Evolutionary conservation across 2,888 invertebrate species (phyloP).

Genomic region (Adineta ricciae): DNA sequence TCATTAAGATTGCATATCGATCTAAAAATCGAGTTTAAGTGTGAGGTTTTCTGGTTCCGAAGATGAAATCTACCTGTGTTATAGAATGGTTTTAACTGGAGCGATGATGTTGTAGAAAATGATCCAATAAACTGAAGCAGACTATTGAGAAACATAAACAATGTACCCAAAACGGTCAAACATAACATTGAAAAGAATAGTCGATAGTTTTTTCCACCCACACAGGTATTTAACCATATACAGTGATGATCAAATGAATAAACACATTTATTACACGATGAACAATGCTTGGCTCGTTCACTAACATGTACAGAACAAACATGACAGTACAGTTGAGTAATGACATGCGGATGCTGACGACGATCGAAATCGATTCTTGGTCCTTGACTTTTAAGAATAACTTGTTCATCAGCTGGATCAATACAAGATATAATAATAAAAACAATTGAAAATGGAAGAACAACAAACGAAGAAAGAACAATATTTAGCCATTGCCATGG

Average conservation of each 20-base stretch:
- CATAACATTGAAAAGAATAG: background rate
- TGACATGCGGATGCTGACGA: background rate
- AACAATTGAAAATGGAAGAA: background rate
- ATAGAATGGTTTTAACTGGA: background rate
- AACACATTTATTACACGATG: background rate
- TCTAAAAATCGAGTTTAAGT: too few species aligned
- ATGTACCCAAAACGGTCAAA: background rate
- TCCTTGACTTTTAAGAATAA: background rate
- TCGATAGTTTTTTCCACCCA: background rate
- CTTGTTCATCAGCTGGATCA: background rate
- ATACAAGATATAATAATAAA: background rate
- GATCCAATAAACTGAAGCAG: background rate
- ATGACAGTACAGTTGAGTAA: background rate
- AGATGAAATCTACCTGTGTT: background rate
- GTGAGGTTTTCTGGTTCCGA: background rate
- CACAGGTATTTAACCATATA: background rate
- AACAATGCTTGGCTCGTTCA: background rate
- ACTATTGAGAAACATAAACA: background rate
- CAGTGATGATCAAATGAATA: background rate
- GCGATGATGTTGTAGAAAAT: background rate
- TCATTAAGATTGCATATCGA: background rate
- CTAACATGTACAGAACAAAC: background rate
- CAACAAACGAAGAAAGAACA: background rate
- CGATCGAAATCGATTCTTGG: background rate
- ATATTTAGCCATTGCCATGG: slow-evolving; percentile 11